phyloP scores from a whole-genome alignment of 2,797 vertebrate species.

The Microtus obscurus region DNA sequence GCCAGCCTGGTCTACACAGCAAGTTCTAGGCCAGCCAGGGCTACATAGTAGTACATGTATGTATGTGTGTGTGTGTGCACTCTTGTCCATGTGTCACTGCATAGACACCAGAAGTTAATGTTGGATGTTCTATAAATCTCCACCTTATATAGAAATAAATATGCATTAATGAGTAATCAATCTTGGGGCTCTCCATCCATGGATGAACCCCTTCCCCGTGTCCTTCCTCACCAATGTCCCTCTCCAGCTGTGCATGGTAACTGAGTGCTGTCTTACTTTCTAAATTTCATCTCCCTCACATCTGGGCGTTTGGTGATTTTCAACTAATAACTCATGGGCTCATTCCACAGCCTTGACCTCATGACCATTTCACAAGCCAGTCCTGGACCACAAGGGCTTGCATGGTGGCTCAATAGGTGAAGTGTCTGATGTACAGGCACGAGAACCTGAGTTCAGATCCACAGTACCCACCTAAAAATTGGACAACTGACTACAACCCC shows the following conservation, averaged over 20 bases:
- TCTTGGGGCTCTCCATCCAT: neutral
- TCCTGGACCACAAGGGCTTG: neutral
- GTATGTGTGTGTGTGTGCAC: neutral
- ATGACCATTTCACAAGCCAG: neutral
- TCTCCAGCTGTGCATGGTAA: neutral
- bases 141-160: neutral
- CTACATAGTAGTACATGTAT: neutral
- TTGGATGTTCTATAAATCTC: neutral
- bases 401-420: neutral
- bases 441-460: neutral
- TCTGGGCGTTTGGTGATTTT: constrained; percentile 26
- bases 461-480: neutral
- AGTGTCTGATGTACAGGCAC: neutral
- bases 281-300: neutral
- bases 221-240: neutral
- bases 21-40: neutral
- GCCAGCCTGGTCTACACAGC: neutral
- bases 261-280: neutral
- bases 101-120: neutral
- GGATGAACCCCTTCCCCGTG: rapidly evolving
- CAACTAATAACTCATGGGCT: neutral
- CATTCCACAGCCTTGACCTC: neutral
- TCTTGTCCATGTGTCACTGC: neutral
- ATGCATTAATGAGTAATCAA: too few relatives aligned
- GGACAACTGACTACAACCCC: neutral